Percentiles rank a stretch among this genome's conserved stretches.
phyloP scores from a whole-genome alignment of 2,888 invertebrate species.

The Drosophila prostipennis region DNA sequence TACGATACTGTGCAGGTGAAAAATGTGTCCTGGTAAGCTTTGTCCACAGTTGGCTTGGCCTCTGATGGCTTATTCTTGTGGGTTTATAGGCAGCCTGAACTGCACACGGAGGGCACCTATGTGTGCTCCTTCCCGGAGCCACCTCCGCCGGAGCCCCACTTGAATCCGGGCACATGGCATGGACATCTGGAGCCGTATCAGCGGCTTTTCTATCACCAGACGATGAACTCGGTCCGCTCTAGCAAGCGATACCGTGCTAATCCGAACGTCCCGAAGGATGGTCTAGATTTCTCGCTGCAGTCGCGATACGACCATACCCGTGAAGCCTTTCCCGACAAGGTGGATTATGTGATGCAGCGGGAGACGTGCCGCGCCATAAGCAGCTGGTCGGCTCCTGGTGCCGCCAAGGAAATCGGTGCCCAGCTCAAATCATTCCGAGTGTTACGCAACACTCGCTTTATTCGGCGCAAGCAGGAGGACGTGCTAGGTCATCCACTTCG shows the following conservation, averaged over 20 bases:
- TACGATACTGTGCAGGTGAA: constrained; percentile 58
- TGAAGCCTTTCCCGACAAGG: constrained; percentile 87
- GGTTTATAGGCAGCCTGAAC: constrained; percentile 79
- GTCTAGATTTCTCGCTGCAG: constrained; percentile 88
- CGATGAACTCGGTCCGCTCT: constrained; percentile 85
- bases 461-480: constrained; percentile 81
- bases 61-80: not conserved
- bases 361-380: constrained; percentile 86
- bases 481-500: constrained; percentile 85
- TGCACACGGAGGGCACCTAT: constrained; percentile 85
- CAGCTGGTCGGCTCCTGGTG: constrained; percentile 59
- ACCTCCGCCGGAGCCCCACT: constrained; percentile 46
- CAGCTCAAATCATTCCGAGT: constrained; percentile 86
- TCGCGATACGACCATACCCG: constrained; percentile 88
- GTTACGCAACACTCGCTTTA: constrained; percentile 86
- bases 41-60: not conserved
- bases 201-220: constrained; percentile 85
- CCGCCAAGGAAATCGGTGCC: constrained; percentile 57
- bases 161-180: constrained; percentile 76
- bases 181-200: constrained; percentile 82
- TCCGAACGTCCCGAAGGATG: constrained; percentile 86
- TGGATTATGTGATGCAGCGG: constrained; percentile 88
- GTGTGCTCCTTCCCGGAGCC: constrained; percentile 82
- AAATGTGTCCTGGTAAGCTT: constrained; percentile 68
- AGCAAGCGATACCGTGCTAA: constrained; percentile 83